phyloP scores from a whole-genome alignment of 2,113 vertebrate genomes.

The Rattus rattus region DNA sequence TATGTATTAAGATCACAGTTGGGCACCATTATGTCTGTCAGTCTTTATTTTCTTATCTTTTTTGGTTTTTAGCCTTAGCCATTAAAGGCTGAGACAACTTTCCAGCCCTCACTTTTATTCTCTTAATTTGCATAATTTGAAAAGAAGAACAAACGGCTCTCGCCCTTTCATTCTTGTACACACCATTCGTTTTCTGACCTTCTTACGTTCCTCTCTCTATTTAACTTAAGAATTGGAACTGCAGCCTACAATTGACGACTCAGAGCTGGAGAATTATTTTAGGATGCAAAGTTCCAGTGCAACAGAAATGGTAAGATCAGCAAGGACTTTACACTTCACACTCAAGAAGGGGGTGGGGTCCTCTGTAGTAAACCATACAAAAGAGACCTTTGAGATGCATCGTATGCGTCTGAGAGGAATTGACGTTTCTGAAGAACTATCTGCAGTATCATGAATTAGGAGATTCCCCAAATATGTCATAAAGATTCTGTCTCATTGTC shows the following conservation, averaged over 20 bases:
- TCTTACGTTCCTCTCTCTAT: conserved; percentile 10
- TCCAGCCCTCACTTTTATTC: background rate
- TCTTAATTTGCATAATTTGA: background rate
- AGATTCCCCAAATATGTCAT: background rate
- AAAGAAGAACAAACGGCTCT: background rate
- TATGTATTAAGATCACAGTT: background rate
- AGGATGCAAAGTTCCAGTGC: conserved; percentile 1
- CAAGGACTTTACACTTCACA: background rate
- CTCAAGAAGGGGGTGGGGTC: background rate
- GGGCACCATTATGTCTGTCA: background rate
- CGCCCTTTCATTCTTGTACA: background rate
- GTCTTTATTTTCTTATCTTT: background rate
- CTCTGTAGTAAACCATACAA: background rate
- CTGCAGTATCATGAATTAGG: background rate
- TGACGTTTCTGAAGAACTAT: background rate
- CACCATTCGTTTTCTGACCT: background rate
- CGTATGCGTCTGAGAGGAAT: background rate
- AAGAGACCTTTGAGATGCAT: background rate
- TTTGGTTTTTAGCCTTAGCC: background rate
- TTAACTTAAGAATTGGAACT: conserved; percentile 48
- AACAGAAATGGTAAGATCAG: conserved; percentile 25
- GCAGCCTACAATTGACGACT: background rate
- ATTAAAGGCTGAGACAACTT: background rate
- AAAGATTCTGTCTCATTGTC: background rate
- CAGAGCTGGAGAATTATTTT: conserved; percentile 32